phyloP scores from a whole-genome alignment of 2,888 invertebrate species.

The Netelia virgata region DNA sequence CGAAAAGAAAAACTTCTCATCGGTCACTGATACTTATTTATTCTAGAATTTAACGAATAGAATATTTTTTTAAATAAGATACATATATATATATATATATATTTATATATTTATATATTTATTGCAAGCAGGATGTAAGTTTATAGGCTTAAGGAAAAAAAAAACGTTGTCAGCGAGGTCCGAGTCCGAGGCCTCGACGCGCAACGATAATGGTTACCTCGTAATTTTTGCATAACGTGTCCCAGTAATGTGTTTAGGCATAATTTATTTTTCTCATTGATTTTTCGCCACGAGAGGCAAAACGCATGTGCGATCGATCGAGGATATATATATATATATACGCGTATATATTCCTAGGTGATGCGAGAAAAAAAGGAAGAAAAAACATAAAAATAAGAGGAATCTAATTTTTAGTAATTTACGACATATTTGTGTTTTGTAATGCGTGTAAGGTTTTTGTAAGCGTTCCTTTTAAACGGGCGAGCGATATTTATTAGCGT shows the following conservation, averaged over 20 bases:
- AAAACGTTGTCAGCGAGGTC: constrained; percentile 11
- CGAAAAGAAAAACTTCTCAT: constrained; percentile 26
- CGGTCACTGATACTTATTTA: constrained; percentile 47
- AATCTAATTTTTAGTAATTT: background rate
- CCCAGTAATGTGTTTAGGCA: constrained; percentile 25
- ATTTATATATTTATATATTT: constrained; percentile 52
- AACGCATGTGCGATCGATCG: background rate
- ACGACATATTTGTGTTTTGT: background rate
- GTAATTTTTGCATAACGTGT: constrained; percentile 21
- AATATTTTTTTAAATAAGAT: constrained; percentile 55
- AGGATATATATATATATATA: background rate
- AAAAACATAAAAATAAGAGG: background rate
- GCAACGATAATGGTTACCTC: constrained; percentile 44
- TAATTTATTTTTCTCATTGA: background rate
- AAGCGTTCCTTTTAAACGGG: background rate
- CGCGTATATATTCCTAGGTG: background rate
- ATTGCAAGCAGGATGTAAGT: constrained; percentile 56
- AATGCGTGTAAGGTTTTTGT: background rate
- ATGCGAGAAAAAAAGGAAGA: background rate
- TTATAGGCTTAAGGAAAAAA: constrained; percentile 48
- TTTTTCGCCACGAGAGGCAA: background rate
- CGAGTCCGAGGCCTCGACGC: constrained; percentile 22
- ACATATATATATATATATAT: constrained; percentile 28
- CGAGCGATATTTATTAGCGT: background rate
- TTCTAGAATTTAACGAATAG: constrained; percentile 37